Percentiles rank a stretch among this genome's conserved stretches.
Conservation (phyloP, 1,140 invertebrate species). For the Bathynomus jamesi region DNA sequence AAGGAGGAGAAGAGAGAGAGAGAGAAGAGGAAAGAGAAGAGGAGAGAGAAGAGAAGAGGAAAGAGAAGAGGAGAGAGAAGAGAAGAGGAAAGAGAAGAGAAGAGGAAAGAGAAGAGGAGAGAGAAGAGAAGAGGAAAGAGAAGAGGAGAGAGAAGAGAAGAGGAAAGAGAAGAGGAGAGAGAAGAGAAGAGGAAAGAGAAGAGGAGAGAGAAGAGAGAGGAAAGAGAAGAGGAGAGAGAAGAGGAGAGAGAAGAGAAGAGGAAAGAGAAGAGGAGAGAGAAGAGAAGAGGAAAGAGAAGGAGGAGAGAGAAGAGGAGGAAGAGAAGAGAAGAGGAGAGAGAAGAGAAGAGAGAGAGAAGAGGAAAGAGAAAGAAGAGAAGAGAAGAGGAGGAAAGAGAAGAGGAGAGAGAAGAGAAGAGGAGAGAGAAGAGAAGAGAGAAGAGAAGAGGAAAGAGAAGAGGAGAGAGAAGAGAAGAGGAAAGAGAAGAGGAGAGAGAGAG, state of each 20-base stretch:
- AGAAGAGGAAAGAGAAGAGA: not conserved
- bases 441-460: too few relatives aligned
- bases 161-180: not conserved
- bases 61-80: too few relatives aligned
- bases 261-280: not conserved
- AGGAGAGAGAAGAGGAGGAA: not conserved
- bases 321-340: not conserved
- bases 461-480: too few relatives aligned
- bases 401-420: too few relatives aligned
- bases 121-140: not conserved
- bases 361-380: too few relatives aligned
- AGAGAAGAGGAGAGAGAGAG: too few relatives aligned
- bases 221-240: not conserved
- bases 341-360: too few relatives aligned
- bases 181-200: not conserved
- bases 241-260: not conserved
- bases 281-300: not conserved
- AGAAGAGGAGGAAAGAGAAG: too few relatives aligned
- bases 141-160: not conserved
- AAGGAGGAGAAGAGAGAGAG: too few relatives aligned
- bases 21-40: too few relatives aligned
- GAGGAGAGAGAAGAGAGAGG: not conserved
- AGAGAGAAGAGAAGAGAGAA: too few relatives aligned
- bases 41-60: too few relatives aligned
- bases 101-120: not conserved